A percentile compares a stretch with the other conserved stretches of the same genome.
Conservation (phyloP, 2,888 invertebrate genomes). For the Pandemis corylana region DNA sequence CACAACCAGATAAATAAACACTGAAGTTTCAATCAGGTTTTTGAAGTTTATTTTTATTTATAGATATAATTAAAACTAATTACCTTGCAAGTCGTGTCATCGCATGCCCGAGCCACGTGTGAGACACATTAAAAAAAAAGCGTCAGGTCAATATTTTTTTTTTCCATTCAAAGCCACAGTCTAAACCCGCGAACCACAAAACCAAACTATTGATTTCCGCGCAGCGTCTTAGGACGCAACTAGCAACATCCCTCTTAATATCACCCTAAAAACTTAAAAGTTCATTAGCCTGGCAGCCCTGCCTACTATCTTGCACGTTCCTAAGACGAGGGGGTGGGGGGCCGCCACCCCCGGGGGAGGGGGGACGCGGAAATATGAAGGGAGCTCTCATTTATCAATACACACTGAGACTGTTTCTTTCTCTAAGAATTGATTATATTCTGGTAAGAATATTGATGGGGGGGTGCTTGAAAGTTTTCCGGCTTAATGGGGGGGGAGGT, state of each 20-base stretch:
- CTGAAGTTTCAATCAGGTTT: too few species aligned
- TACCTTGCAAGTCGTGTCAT: too few species aligned
- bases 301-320: constrained; percentile 83
- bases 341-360: constrained; percentile 57
- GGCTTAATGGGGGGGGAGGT: constrained; percentile 55
- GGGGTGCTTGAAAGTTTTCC: constrained; percentile 67
- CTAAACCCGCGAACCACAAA: neutral
- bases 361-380: constrained; percentile 82
- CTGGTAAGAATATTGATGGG: constrained; percentile 82
- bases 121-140: too few species aligned
- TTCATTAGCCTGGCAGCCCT: constrained; percentile 82
- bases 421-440: constrained; percentile 84
- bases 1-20: too few species aligned
- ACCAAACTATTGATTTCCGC: constrained; percentile 29
- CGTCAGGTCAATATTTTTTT: neutral
- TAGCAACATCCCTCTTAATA: constrained; percentile 56
- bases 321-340: constrained; percentile 73
- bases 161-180: neutral
- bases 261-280: constrained; percentile 74
- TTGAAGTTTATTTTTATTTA: too few species aligned
- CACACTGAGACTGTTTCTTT: constrained; percentile 82
- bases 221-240: constrained; percentile 53
- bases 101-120: too few species aligned
- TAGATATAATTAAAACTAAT: too few species aligned
- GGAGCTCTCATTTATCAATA: constrained; percentile 85